phyloP scores from a whole-genome alignment of 2,113 vertebrate genomes.

The Phylloscopus trochilus region DNA sequence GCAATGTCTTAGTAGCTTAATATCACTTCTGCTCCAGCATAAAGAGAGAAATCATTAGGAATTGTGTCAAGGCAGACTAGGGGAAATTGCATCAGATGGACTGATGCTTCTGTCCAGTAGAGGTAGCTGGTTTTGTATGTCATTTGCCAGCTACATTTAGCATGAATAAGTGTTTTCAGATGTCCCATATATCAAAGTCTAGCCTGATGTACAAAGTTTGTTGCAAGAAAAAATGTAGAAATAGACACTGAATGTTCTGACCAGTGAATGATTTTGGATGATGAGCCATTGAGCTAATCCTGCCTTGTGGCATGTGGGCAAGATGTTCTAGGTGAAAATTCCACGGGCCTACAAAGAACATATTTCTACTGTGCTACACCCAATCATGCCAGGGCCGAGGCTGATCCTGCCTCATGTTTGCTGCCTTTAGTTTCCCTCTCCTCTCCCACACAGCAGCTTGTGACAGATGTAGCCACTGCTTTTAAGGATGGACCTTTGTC shows the following conservation, averaged over 20 bases:
- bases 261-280: background rate
- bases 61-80: background rate
- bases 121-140: background rate
- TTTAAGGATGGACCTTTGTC: background rate
- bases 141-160: background rate
- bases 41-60: background rate
- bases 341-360: background rate
- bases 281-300: background rate
- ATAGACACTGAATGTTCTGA: background rate
- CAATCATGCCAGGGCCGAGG: accelerated
- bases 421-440: background rate
- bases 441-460: background rate
- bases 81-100: background rate
- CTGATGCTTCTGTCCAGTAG: background rate
- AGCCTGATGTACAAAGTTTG: background rate
- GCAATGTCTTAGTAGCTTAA: background rate
- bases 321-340: background rate
- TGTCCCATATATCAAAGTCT: background rate
- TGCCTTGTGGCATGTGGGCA: background rate
- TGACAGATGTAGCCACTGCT: background rate
- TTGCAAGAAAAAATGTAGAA: background rate
- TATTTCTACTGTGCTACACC: background rate
- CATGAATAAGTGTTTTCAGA: background rate
- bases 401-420: background rate
- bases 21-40: background rate